A percentile compares a stretch with the other conserved stretches of the same genome.
Evolutionary conservation across 1,140 invertebrate species (phyloP).

Genomic region (Elymnias hypermnestra): DNA sequence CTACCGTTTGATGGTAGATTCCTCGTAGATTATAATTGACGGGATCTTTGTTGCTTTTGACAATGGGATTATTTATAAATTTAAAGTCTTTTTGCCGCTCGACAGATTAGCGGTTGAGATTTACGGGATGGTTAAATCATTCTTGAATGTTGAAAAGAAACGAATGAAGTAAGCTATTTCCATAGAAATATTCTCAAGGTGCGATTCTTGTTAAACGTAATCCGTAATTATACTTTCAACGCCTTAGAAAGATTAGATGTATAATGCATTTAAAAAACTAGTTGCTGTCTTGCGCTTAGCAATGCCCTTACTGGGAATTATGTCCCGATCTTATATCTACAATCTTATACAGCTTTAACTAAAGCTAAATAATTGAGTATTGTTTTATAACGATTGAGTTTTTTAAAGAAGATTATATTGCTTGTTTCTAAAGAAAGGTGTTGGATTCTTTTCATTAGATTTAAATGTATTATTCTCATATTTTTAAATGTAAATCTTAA

Average conservation of each 20-base stretch:
- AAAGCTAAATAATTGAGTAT: constrained; percentile 9
- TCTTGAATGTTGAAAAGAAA: constrained; percentile 38
- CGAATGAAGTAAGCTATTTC: constrained; percentile 43
- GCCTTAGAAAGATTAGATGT: constrained; percentile 42
- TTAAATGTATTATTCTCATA: too few species aligned
- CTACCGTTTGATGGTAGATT: constrained; percentile 69
- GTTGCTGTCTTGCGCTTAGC: background rate
- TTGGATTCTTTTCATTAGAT: too few species aligned
- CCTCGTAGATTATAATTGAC: constrained; percentile 69
- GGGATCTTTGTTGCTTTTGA: constrained; percentile 67
- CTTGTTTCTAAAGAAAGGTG: too few species aligned
- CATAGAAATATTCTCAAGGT: constrained; percentile 33
- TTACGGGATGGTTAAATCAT: constrained; percentile 47
- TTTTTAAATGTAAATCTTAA: too few species aligned
- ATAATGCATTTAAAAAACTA: constrained; percentile 29
- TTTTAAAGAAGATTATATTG: too few species aligned
- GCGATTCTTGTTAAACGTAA: constrained; percentile 48
- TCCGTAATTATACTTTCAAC: constrained; percentile 37
- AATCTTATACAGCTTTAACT: constrained; percentile 11
- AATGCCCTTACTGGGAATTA: constrained; percentile 16
- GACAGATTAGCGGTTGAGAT: constrained; percentile 58
- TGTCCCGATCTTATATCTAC: constrained; percentile 7
- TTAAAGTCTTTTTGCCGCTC: constrained; percentile 46
- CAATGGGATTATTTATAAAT: constrained; percentile 63
- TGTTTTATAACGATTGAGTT: background rate